Conservation (phyloP, 2,113 vertebrate species). For the Spea bombifrons region DNA sequence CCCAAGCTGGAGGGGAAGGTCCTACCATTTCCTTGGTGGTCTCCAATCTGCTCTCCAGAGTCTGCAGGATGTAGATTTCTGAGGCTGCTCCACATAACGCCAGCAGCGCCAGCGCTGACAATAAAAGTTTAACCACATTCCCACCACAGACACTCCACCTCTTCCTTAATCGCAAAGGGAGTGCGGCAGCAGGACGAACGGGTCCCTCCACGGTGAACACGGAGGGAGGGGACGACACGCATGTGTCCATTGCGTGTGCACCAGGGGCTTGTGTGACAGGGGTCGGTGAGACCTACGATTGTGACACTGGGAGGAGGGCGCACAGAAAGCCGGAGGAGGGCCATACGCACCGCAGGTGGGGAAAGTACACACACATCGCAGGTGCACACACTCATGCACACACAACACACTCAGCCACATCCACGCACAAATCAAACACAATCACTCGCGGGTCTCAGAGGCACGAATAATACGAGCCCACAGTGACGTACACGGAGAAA, state of each 20-base stretch:
- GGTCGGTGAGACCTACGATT: background rate
- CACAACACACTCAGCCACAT: too few relatives aligned
- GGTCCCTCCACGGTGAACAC: slow-evolving; percentile 69
- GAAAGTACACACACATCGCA: slow-evolving; percentile 22
- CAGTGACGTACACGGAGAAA: too few relatives aligned
- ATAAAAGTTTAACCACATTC: slow-evolving; percentile 43
- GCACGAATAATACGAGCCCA: too few relatives aligned
- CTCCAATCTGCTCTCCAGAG: slow-evolving; percentile 49
- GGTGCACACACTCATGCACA: background rate
- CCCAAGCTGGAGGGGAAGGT: background rate
- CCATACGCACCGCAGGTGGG: slow-evolving; percentile 7
- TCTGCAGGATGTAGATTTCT: slow-evolving; percentile 70
- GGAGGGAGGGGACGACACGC: slow-evolving; percentile 35
- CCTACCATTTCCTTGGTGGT: slow-evolving; percentile 15
- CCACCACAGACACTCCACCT: background rate
- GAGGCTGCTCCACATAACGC: slow-evolving; percentile 57
- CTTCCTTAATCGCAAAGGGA: slow-evolving; percentile 20
- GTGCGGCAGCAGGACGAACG: slow-evolving; percentile 51
- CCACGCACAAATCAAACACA: too few relatives aligned
- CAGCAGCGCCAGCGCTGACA: slow-evolving; percentile 64
- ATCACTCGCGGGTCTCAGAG: too few relatives aligned
- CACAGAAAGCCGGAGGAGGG: background rate
- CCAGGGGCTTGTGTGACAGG: slow-evolving; percentile 3
- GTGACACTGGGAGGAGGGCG: background rate
- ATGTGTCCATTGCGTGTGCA: slow-evolving; percentile 21